These are phyloP conservation scores for Tortrix viridana DNA, from an alignment of 2,888 invertebrate species.

Conservation along the genomic window DNA sequence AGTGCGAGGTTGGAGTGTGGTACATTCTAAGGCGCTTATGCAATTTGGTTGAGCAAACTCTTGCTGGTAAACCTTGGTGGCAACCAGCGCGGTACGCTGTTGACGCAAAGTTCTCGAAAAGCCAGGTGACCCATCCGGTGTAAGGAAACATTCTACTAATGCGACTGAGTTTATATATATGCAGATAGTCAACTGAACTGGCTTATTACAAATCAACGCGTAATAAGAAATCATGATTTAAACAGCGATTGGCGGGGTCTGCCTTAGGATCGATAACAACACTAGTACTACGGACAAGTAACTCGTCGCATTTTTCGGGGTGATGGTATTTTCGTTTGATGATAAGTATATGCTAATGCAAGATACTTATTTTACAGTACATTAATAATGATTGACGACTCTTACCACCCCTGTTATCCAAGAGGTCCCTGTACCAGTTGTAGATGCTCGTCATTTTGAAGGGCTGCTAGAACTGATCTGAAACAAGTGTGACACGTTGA, in stretches of 20 bases:
- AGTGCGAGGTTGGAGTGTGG: slow-evolving; percentile 43
- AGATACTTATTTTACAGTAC: too few relatives aligned
- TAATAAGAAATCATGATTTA: neutral
- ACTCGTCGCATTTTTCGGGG: too few relatives aligned
- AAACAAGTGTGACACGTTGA: slow-evolving; percentile 59
- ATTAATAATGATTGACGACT: slow-evolving; percentile 41
- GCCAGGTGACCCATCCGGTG: slow-evolving; percentile 10
- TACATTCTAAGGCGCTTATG: slow-evolving; percentile 58
- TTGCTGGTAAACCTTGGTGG: slow-evolving; percentile 31
- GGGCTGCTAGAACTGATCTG: slow-evolving; percentile 69
- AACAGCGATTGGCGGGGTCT: neutral
- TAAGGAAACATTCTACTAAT: neutral
- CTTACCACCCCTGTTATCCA: slow-evolving; percentile 90
- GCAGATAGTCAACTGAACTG: too few relatives aligned
- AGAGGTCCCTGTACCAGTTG: slow-evolving; percentile 88
- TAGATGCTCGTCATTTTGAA: slow-evolving; percentile 85
- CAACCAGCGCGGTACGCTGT: slow-evolving; percentile 24
- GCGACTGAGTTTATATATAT: neutral
- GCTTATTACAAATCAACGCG: too few relatives aligned
- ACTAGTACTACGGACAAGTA: too few relatives aligned
- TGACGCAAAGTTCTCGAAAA: slow-evolving; percentile 27
- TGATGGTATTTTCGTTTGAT: too few relatives aligned
- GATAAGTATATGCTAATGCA: too few relatives aligned
- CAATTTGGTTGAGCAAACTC: slow-evolving; percentile 61
- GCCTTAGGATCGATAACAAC: too few relatives aligned